Evolutionary conservation across 2,113 vertebrate species (phyloP).

Genomic region (Pachyramphus minor): DNA sequence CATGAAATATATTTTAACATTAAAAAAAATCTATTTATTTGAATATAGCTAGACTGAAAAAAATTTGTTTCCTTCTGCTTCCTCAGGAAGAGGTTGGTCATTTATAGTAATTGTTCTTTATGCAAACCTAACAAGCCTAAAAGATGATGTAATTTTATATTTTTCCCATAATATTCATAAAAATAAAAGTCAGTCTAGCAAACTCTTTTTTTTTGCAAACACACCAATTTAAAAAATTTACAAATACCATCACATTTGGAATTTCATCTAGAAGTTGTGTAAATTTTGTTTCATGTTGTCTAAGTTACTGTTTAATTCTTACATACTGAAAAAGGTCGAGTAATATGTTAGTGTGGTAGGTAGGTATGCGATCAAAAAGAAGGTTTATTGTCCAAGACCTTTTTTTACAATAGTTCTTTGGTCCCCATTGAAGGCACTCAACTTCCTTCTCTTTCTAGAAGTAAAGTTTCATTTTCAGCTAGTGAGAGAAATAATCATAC

Average conservation of each 20-base stretch:
- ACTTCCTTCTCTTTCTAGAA: neutral
- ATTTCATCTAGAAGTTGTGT: neutral
- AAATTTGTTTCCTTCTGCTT: neutral
- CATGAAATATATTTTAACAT: neutral
- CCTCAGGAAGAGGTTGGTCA: neutral
- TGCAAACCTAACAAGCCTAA: neutral
- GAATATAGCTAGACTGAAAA: neutral
- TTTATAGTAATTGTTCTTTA: neutral
- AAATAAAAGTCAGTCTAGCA: neutral
- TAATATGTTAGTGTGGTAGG: neutral
- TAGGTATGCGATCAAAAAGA: neutral
- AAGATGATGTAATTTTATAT: neutral
- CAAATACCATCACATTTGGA: neutral
- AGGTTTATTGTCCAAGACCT: neutral
- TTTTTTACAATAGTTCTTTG: neutral
- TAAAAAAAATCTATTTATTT: neutral
- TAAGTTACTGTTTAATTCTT: neutral
- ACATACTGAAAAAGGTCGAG: neutral
- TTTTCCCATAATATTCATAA: neutral
- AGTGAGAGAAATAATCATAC: neutral
- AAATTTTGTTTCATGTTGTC: neutral
- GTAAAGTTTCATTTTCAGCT: neutral
- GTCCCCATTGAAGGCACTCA: neutral
- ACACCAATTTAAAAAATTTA: rapidly evolving
- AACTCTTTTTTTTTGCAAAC: neutral